Percentiles rank a stretch among this genome's conserved stretches.
phyloP scores from a whole-genome alignment of 2,797 vertebrate species.

The Myoxocephalus aenaeus region DNA sequence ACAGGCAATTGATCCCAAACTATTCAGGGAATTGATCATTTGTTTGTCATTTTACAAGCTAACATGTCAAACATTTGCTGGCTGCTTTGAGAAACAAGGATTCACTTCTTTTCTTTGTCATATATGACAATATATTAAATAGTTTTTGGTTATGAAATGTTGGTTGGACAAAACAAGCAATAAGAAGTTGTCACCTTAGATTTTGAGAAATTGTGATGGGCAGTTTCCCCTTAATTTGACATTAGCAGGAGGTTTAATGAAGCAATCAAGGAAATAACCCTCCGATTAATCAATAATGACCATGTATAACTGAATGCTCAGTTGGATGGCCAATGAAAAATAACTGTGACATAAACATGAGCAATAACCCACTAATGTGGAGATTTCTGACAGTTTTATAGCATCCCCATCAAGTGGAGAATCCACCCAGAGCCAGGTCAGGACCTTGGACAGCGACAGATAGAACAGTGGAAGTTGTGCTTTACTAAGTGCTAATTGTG shows the following conservation, averaged over 20 bases:
- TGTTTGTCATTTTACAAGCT: neutral
- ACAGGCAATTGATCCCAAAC: neutral
- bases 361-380: neutral
- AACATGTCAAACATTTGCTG: neutral
- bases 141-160: neutral
- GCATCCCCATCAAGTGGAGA: neutral
- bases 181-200: neutral
- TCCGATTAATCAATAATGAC: neutral
- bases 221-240: neutral
- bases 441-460: conserved; percentile 53
- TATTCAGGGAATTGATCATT: neutral
- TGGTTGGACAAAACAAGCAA: neutral
- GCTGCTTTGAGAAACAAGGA: neutral
- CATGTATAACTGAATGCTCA: neutral
- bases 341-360: neutral
- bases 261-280: neutral
- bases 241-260: neutral
- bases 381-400: neutral
- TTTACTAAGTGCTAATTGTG: neutral
- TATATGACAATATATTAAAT: neutral
- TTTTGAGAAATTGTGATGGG: neutral
- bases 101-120: neutral
- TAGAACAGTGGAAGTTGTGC: neutral
- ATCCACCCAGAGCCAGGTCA: conserved; percentile 9
- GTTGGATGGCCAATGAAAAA: neutral